Conservation (phyloP, 2,888 invertebrate species). For the Lycophotia porphyrea region DNA sequence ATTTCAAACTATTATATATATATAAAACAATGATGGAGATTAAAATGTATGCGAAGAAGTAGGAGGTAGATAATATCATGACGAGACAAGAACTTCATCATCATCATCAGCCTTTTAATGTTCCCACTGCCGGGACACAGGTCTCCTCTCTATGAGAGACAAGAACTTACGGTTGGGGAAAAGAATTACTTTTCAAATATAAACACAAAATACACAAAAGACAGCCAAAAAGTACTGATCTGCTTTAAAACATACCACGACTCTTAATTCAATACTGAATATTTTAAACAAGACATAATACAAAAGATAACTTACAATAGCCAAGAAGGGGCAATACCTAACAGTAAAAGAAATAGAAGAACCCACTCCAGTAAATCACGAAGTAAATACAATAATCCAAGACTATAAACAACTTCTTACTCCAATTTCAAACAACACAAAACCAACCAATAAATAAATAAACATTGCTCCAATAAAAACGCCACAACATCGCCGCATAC, state of each 20-base stretch:
- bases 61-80: not conserved
- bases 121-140: too few species aligned
- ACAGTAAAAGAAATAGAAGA: not conserved
- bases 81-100: not conserved
- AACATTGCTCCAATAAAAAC: slow-evolving; percentile 61
- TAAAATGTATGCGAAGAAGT: not conserved
- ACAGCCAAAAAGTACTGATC: not conserved
- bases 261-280: slow-evolving; percentile 1
- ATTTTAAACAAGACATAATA: not conserved
- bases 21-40: slow-evolving; percentile 5
- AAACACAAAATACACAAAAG: not conserved
- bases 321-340: not conserved
- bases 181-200: not conserved
- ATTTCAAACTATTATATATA: too few species aligned
- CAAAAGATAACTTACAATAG: not conserved
- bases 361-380: slow-evolving; percentile 30
- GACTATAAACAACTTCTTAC: slow-evolving; percentile 61
- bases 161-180: not conserved
- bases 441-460: slow-evolving; percentile 59
- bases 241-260: not conserved
- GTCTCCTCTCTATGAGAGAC: too few species aligned
- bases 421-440: slow-evolving; percentile 63
- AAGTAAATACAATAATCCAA: slow-evolving; percentile 47
- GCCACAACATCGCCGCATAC: slow-evolving; percentile 59
- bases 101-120: too few species aligned